Base-by-base conservation (phyloP, 2,888 invertebrate species). In the Caenorhabditis angaria region DNA sequence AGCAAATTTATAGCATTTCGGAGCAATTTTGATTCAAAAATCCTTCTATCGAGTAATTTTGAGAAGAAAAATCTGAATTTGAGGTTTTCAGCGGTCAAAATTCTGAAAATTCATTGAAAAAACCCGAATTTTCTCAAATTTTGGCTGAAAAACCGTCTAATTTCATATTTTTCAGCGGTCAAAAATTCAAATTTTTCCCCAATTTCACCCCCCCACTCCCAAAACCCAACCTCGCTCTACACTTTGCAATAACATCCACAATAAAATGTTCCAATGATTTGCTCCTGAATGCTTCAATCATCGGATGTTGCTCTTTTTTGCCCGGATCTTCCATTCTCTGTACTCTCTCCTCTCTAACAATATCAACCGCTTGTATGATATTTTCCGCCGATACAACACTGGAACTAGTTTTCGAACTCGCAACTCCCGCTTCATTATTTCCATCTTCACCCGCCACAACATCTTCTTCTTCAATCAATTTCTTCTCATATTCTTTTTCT, bases 361-460 rank as follows among this genome's bases (percentile, higher is more conserved):
- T 90, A 66, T 93, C 93, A 62, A 99, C 88, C 80, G 95, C 95
- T 88, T 97, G 97, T 83, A 96, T 90, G 78, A 99, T 92, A 61
- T 93, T 92, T 88, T 97, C 97, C 29, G 95, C 94, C 41, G 67
- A 66, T 14, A 67, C 71, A 6, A 71, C 64, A 28, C 71, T 67
- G 32, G 93, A 93, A 57, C 93, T 91, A 0, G 94, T 94, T 89
- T 94, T 95, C 83, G 93, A 92, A 0, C 94, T 93, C 0, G 97
- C 93, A 88, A 97, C 90, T 61, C 91, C 92, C 1, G 94, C 91
- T 65, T 82, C 83, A 12, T 73, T 78, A 57, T 93, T 92, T 0
- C 92, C 92, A 41, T 62, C 67, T 54, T 82, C 82, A n/a, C 82
- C 82, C 10, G 82, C 76, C 10, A 82, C 88, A 74, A 89, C 88